These are phyloP conservation scores for Agriopis marginaria DNA, from an alignment of 2,888 invertebrate genomes.

Conservation along the genomic window DNA sequence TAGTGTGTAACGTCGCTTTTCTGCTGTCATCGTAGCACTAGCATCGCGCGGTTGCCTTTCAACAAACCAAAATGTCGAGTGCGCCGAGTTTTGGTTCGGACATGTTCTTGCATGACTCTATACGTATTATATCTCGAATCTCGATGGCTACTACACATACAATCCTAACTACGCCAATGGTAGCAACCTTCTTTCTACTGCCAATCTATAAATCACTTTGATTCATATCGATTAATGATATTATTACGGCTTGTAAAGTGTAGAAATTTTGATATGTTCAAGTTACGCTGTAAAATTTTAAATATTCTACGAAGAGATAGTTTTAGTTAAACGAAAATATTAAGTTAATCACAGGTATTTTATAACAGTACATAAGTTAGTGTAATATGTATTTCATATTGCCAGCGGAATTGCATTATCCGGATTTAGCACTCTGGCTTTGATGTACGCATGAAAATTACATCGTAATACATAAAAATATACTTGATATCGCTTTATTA, in stretches of 20 bases:
- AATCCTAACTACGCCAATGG: not conserved
- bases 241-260: slow-evolving; percentile 3
- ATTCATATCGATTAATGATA: not conserved
- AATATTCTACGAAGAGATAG: slow-evolving; percentile 6
- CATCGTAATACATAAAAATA: slow-evolving; percentile 9
- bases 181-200: not conserved
- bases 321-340: slow-evolving; percentile 1
- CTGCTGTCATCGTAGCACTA: too few species aligned
- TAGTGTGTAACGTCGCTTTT: too few species aligned
- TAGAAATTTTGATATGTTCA: slow-evolving; percentile 21
- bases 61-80: too few species aligned
- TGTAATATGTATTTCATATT: not conserved
- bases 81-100: too few species aligned
- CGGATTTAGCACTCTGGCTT: not conserved
- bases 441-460: slow-evolving; percentile 9
- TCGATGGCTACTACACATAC: not conserved
- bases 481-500: slow-evolving; percentile 9
- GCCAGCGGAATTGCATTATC: not conserved
- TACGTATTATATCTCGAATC: too few species aligned
- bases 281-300: slow-evolving; percentile 10
- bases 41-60: too few species aligned
- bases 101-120: too few species aligned
- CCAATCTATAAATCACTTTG: not conserved
- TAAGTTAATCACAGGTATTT: slow-evolving; percentile 14
- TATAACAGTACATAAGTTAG: not conserved